Evolutionary conservation across 2,888 invertebrate species (phyloP), one percentile per base, ranked within the genome.

Genomic region (Trachelus tabidus): DNA sequence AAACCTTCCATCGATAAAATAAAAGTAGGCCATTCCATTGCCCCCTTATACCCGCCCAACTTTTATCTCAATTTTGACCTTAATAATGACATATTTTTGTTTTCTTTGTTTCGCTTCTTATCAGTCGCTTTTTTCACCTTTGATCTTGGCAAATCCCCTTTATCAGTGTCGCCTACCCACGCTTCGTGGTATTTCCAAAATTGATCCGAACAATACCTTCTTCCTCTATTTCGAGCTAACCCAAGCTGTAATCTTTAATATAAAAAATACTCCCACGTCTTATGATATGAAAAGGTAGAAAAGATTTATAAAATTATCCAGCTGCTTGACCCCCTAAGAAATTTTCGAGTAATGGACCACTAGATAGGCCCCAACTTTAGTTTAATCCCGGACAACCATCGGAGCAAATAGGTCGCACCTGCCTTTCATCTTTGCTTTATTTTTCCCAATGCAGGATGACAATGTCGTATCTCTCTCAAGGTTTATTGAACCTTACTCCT

Each of bases 361-460:
- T 71, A 71, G 71, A 71, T 34, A 71, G 31, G 71, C 33, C 71
- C 4, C 71, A 34, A 80, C 77, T 76, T 79, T 35, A 76, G 75
- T 79, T 81, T 76, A 77, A 79, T 78, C 77, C 78, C 80, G 78
- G 78, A 40, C 80, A 73, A 40, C 69, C 71, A 73, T 34, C 76
- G 77, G 77, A 75, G 80, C 80, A 84, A 84, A 83, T 83, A 81
- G 82, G 81, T 80, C 82, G 80, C 83, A 84, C 83, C 83, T 84
- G 83, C 79, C 79, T 77, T 78, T 34, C 37, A n/a, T 33, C n/a
- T 35, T 73, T 80, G 68, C 34, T 79, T 76, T 80, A 73, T 74
- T 76, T 78, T 79, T 76, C 75, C 75, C 73, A 76, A 75, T 77
- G 74, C 77, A 79, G 81, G 79, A 83, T 84, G 80, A 84, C 82